A percentile compares a stretch with the other conserved stretches of the same genome.
Conservation (phyloP, 2,888 invertebrate genomes). For the Cephus sareptanus region DNA sequence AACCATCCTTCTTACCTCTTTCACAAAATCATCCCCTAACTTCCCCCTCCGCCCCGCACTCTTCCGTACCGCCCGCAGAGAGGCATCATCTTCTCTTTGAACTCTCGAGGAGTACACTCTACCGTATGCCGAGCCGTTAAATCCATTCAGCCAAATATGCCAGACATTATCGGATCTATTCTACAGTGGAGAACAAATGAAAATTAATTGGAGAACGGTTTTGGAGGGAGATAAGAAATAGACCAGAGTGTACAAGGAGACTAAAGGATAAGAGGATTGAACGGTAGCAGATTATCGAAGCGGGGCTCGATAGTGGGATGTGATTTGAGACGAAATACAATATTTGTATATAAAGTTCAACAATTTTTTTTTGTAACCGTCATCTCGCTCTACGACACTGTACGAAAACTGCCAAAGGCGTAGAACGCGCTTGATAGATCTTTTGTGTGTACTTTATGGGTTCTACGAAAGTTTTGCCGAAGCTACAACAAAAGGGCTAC, state of each 20-base stretch:
- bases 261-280: background rate
- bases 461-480: background rate
- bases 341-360: background rate
- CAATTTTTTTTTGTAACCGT: background rate
- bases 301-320: rapidly evolving
- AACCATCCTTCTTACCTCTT: background rate
- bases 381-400: background rate
- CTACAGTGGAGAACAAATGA: background rate
- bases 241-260: background rate
- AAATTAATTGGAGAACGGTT: background rate
- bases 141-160: background rate
- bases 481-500: background rate
- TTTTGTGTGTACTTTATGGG: background rate
- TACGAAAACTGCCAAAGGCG: background rate
- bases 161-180: background rate
- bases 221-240: background rate
- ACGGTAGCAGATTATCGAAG: background rate
- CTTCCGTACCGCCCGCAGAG: background rate
- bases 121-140: background rate
- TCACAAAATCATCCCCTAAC: background rate
- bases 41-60: background rate
- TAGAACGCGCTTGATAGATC: background rate
- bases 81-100: background rate
- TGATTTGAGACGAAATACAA: background rate
- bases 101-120: background rate